A percentile compares a stretch with the other conserved stretches of the same genome.
Evolutionary conservation across 2,113 vertebrate species (phyloP).

Genomic region (Esox niger): DNA sequence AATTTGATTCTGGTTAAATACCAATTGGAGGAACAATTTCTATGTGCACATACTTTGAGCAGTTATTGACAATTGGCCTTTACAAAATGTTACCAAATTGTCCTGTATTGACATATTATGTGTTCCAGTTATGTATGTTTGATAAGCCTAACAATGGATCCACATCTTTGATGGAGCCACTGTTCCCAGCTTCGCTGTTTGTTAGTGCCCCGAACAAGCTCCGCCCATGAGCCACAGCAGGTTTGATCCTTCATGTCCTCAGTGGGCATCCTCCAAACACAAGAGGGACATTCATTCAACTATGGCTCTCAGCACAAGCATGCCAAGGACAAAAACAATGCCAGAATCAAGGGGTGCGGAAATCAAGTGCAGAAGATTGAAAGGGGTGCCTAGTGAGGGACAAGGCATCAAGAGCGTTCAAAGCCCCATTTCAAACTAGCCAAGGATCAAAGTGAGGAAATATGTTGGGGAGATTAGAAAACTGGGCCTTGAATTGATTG

Average conservation of each 20-base stretch:
- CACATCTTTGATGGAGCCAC: slow-evolving; percentile 53
- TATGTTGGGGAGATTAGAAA: slow-evolving; percentile 2
- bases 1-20: no score
- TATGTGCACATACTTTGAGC: no score
- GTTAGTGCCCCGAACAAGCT: slow-evolving; percentile 37
- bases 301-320: slow-evolving; percentile 27
- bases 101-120: no score
- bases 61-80: no score
- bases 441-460: slow-evolving; percentile 58
- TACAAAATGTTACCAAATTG: no score
- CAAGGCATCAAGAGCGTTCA: slow-evolving; percentile 63
- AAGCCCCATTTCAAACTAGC: slow-evolving; percentile 54
- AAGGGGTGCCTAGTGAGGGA: slow-evolving; percentile 61
- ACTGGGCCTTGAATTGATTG: slow-evolving; percentile 1
- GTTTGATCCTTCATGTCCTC: background rate
- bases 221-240: background rate
- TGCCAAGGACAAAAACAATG: background rate
- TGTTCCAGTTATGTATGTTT: no score
- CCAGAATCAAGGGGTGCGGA: background rate
- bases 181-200: slow-evolving; percentile 45
- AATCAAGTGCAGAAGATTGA: background rate
- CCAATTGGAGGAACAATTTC: no score
- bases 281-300: slow-evolving; percentile 3
- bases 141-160: slow-evolving; percentile 9
- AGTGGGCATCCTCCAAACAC: background rate